These are phyloP conservation scores for Podiceps cristatus DNA, from an alignment of 2,113 vertebrate genomes.

Conservation along the genomic window DNA sequence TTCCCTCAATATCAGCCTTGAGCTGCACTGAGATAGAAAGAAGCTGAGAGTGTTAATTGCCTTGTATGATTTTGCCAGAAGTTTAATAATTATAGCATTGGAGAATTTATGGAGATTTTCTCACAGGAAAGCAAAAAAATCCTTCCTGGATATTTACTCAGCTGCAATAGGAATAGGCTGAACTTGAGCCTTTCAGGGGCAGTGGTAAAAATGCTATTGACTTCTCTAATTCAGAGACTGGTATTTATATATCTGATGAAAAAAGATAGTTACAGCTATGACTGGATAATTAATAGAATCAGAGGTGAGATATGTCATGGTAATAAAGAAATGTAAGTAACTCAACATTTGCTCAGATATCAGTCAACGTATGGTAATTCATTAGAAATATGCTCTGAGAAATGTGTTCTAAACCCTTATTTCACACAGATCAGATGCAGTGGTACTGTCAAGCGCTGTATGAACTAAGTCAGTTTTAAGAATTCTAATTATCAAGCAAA, in stretches of 20 bases:
- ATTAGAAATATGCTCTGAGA: not conserved
- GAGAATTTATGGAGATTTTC: not conserved
- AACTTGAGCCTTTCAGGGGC: not conserved
- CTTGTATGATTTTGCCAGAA: not conserved
- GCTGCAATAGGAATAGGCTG: not conserved
- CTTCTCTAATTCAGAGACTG: not conserved
- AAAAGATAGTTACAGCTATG: not conserved
- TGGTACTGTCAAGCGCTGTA: not conserved
- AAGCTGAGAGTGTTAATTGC: not conserved
- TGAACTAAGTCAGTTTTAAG: not conserved
- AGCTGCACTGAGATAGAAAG: not conserved
- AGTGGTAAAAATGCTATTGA: not conserved
- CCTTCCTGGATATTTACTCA: not conserved
- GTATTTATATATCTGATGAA: not conserved
- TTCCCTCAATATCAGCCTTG: not conserved
- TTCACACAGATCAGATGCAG: not conserved
- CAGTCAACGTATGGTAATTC: not conserved
- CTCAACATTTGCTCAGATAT: not conserved
- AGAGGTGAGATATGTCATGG: rapidly evolving
- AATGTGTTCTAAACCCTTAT: not conserved
- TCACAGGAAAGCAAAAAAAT: not conserved
- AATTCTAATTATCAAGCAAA: not conserved
- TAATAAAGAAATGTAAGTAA: not conserved
- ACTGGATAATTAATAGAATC: not conserved
- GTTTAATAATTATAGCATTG: not conserved